A percentile compares a stretch with the other conserved stretches of the same genome.
Evolutionary conservation across 2,797 vertebrate genomes (phyloP).

Genomic region (Apodemus agrarius): DNA sequence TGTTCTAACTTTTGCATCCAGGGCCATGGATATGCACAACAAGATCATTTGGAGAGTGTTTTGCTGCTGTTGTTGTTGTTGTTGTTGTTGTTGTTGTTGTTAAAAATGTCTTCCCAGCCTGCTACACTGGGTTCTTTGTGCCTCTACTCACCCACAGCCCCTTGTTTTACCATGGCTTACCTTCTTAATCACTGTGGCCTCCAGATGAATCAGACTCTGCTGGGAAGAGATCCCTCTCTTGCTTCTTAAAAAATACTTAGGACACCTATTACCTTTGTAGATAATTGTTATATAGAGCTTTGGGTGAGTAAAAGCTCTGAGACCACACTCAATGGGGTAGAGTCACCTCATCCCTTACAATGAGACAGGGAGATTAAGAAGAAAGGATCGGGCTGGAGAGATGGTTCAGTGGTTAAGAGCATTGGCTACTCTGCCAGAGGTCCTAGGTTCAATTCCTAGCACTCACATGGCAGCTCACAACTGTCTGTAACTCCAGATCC

Average conservation of each 20-base stretch:
- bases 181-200: fast-evolving
- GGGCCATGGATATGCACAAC: not conserved
- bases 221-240: not conserved
- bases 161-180: not conserved
- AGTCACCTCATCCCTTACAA: not conserved
- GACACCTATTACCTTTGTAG: not conserved
- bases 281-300: not conserved
- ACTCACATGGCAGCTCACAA: not conserved
- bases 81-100: not conserved
- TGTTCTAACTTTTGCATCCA: not conserved
- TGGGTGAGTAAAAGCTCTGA: not conserved
- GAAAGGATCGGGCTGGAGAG: not conserved
- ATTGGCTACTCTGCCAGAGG: not conserved
- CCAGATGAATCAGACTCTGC: not conserved
- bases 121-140: not conserved
- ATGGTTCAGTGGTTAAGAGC: not conserved
- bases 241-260: not conserved
- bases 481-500: not conserved
- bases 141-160: not conserved
- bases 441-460: not conserved
- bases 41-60: not conserved
- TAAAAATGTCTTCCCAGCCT: not conserved
- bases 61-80: not conserved
- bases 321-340: not conserved
- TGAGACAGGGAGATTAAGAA: not conserved